Base-by-base conservation (phyloP, 2,888 invertebrate genomes). In the Lasioglossum vierecki region DNA sequence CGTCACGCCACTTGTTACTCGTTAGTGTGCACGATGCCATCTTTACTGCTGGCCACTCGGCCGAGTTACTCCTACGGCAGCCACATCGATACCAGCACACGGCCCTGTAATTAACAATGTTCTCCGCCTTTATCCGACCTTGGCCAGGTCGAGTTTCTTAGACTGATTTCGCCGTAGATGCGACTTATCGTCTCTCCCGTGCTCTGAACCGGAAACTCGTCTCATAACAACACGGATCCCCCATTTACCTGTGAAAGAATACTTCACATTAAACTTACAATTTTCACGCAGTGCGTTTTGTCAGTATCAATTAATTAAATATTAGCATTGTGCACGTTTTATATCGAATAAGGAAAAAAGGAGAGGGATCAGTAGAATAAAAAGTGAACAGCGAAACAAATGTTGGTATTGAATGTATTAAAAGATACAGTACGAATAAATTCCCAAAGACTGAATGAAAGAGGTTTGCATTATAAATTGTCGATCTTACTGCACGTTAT, bases 1-100 rank as follows among this genome's bases (percentile, higher is more conserved):
- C 93, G 92, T 94, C 92, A 93, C 92, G 92, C 91, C 93, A 93
- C 93, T 93, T 93, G 93, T 93, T 93, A 92, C 92, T 93, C 92
- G 92, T 92, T 93, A 93, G 93, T 92, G 93, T 92, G 93, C 92
- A 92, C 92, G 94, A 94, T 94, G 93, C 92, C 93, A 93, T 93
- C 93, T 94, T 93, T 92, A 88, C 88, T 85, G 83, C 85, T 76
- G 84, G 84, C 85, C 87, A 78, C 84, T 87, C 83, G 85, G 84
- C 60, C 82, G 68, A 85, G 86, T 83, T 90, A 89, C 85, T 83
- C 89, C 85, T 88, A 85, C 89, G 85, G 90, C 80, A 91, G 90
- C 89, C 84, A 53, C 86, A 91, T 91, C 91, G 91, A 90, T 91
- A 88, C 90, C 88, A 79, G 86, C 81, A 41, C 72, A 49, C 88